Percentiles rank a stretch among this genome's conserved stretches.
Evolutionary conservation across 2,113 vertebrate genomes (phyloP).

Genomic region (Xenotilapia caudafasciata): DNA sequence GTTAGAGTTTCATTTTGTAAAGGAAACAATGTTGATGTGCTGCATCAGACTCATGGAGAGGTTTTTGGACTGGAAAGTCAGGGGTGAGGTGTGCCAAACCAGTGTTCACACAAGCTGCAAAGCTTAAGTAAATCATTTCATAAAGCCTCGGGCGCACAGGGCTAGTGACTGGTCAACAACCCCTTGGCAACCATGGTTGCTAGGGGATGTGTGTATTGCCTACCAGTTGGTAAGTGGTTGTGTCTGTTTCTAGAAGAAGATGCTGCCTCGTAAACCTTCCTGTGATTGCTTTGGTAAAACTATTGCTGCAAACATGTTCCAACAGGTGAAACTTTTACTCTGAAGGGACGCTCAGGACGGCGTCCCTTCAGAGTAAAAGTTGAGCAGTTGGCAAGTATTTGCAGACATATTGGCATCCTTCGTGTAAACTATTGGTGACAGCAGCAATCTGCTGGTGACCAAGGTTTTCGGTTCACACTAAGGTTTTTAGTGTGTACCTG

Average conservation of each 20-base stretch:
- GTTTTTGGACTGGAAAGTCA: neutral
- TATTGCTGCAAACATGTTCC: neutral
- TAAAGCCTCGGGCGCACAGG: accelerated
- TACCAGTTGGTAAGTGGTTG: neutral
- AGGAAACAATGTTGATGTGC: neutral
- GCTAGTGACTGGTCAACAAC: neutral
- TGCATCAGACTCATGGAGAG: neutral
- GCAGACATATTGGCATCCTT: neutral
- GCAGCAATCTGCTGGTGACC: neutral
- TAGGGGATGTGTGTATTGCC: neutral
- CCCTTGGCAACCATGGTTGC: neutral
- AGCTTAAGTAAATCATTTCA: neutral
- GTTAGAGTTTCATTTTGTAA: neutral
- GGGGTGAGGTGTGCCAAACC: neutral
- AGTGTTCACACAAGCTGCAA: neutral
- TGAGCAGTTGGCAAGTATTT: neutral
- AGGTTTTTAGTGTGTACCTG: neutral
- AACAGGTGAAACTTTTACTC: neutral
- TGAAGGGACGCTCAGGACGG: neutral
- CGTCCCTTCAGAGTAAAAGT: neutral
- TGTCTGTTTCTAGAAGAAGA: neutral
- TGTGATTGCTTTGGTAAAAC: neutral
- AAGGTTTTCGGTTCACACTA: neutral
- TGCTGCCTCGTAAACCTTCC: accelerated
- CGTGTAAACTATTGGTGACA: neutral